phyloP scores from a whole-genome alignment of 1,140 invertebrate species.

The Vanessa tameamea region DNA sequence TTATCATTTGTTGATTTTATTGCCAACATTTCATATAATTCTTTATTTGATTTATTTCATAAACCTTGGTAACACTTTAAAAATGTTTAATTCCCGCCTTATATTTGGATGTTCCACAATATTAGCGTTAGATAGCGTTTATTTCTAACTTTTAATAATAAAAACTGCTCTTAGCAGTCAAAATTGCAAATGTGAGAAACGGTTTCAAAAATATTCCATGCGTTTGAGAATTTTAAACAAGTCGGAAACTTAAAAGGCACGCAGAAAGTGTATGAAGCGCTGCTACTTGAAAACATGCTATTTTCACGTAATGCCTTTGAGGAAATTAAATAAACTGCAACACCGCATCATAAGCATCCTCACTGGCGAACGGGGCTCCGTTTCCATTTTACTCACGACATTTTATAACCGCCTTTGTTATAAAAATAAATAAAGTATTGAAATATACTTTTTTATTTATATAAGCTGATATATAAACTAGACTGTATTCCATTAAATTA shows the following conservation, averaged over 20 bases:
- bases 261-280: conserved; percentile 11
- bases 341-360: conserved; percentile 74
- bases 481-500: too few species aligned
- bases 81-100: neutral
- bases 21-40: too few species aligned
- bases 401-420: neutral
- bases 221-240: conserved; percentile 32
- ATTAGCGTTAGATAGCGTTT: neutral
- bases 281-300: conserved; percentile 66
- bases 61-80: neutral
- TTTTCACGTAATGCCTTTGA: conserved; percentile 77
- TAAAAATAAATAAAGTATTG: too few species aligned
- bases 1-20: too few species aligned
- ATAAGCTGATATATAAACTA: too few species aligned
- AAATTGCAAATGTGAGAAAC: conserved; percentile 13
- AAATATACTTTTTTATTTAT: too few species aligned
- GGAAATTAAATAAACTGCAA: conserved; percentile 79
- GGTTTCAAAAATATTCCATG: conserved; percentile 5
- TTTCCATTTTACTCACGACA: conserved; percentile 34
- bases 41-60: neutral
- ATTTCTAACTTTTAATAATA: conserved; percentile 9
- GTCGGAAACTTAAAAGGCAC: conserved; percentile 38
- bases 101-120: neutral
- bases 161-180: conserved; percentile 3
- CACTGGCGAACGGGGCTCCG: conserved; percentile 42